These are phyloP conservation scores for Baryphthengus martii DNA, from an alignment of 2,113 vertebrate genomes.

Conservation along the genomic window DNA sequence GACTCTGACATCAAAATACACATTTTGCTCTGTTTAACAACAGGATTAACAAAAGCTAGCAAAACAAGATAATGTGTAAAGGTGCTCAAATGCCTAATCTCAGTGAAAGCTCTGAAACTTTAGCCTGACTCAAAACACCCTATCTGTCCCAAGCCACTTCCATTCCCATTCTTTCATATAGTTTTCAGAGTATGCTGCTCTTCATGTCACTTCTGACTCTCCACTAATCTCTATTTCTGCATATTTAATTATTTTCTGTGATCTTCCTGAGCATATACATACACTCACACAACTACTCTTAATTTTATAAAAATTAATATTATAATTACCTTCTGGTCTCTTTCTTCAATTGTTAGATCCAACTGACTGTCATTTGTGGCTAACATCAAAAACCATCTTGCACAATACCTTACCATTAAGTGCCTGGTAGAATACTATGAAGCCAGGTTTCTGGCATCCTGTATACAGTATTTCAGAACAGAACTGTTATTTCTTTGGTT, in stretches of 20 bases:
- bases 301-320: background rate
- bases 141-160: background rate
- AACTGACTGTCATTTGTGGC: background rate
- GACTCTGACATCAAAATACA: background rate
- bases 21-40: background rate
- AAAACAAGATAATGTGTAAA: background rate
- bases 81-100: background rate
- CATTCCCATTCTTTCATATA: background rate
- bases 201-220: background rate
- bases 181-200: background rate
- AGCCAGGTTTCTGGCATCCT: background rate
- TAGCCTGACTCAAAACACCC: background rate
- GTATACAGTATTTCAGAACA: background rate
- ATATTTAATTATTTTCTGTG: background rate
- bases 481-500: background rate
- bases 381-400: background rate
- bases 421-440: background rate
- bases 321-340: background rate
- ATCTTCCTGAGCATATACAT: background rate
- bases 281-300: background rate
- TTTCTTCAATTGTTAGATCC: background rate
- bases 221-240: background rate
- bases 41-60: background rate
- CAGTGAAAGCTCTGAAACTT: background rate
- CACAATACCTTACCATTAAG: background rate